These are phyloP conservation scores for Venustoraphidia nigricollis DNA, from an alignment of 2,888 invertebrate species.

Conservation along the genomic window DNA sequence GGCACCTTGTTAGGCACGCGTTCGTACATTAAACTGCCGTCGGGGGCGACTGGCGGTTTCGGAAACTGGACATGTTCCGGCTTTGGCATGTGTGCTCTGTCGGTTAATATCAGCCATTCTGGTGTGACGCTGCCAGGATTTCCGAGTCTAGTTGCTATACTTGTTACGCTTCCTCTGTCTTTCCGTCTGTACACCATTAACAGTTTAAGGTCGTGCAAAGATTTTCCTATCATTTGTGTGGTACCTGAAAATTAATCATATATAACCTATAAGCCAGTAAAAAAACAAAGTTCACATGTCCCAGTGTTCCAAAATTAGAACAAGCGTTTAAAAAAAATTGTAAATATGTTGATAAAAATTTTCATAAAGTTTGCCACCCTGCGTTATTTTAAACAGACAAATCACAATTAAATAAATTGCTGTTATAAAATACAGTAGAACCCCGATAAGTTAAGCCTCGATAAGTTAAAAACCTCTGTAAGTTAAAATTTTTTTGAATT, in stretches of 20 bases:
- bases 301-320: too few species aligned
- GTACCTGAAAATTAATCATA: slow-evolving; percentile 27
- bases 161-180: slow-evolving; percentile 50
- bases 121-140: slow-evolving; percentile 41
- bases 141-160: slow-evolving; percentile 54
- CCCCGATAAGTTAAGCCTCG: too few species aligned
- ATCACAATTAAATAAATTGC: too few species aligned
- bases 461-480: too few species aligned
- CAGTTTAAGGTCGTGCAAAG: slow-evolving; percentile 36
- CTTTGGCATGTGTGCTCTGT: slow-evolving; percentile 60
- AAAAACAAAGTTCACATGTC: too few species aligned
- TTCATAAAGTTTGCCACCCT: too few species aligned
- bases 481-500: too few species aligned
- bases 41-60: slow-evolving; percentile 78
- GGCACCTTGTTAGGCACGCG: slow-evolving; percentile 61
- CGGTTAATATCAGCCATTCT: slow-evolving; percentile 58
- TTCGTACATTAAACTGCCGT: slow-evolving; percentile 78
- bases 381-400: too few species aligned
- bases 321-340: too few species aligned
- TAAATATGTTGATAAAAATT: too few species aligned
- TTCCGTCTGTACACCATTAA: slow-evolving; percentile 37
- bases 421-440: too few species aligned
- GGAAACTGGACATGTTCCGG: slow-evolving; percentile 75
- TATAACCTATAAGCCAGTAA: too few species aligned
- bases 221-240: slow-evolving; percentile 37